These are phyloP conservation scores for Aphaenogaster rudis DNA, from an alignment of 1,140 invertebrate genomes.

Conservation along the genomic window DNA sequence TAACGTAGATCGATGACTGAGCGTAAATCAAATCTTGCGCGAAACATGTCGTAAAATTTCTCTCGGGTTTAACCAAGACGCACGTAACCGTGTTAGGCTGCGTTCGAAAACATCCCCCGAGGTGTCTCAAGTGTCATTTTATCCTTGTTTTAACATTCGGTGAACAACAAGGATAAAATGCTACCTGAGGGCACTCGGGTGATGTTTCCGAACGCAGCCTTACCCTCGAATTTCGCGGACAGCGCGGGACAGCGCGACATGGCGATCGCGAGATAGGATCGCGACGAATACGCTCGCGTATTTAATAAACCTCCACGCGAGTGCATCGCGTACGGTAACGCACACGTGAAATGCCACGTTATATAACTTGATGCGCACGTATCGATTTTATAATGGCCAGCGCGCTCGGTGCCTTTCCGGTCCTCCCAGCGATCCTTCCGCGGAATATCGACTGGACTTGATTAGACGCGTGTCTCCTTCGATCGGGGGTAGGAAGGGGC, in stretches of 20 bases:
- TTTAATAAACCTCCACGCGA: constrained; percentile 43
- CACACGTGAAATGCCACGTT: constrained; percentile 45
- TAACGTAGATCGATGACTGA: background rate
- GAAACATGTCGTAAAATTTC: constrained; percentile 21
- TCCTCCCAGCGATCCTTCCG: constrained; percentile 40
- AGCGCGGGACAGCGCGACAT: background rate
- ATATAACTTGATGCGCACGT: constrained; percentile 53
- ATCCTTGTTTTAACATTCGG: too few species aligned
- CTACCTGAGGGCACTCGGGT: too few species aligned
- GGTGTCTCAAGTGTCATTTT: too few species aligned
- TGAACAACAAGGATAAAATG: too few species aligned
- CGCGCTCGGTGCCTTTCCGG: constrained; percentile 40
- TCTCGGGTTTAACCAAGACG: background rate
- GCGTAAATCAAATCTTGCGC: background rate
- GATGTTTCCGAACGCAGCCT: too few species aligned
- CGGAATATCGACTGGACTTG: constrained; percentile 6
- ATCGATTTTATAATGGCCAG: constrained; percentile 61
- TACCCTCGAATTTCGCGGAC: background rate
- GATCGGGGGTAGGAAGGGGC: background rate
- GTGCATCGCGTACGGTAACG: constrained; percentile 19
- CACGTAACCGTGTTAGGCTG: too few species aligned
- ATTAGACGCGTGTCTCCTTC: background rate
- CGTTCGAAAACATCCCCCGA: too few species aligned
- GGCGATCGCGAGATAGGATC: background rate
- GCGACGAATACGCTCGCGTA: background rate